phyloP scores from a whole-genome alignment of 1,140 invertebrate species.

The Lanistes nyassanus region DNA sequence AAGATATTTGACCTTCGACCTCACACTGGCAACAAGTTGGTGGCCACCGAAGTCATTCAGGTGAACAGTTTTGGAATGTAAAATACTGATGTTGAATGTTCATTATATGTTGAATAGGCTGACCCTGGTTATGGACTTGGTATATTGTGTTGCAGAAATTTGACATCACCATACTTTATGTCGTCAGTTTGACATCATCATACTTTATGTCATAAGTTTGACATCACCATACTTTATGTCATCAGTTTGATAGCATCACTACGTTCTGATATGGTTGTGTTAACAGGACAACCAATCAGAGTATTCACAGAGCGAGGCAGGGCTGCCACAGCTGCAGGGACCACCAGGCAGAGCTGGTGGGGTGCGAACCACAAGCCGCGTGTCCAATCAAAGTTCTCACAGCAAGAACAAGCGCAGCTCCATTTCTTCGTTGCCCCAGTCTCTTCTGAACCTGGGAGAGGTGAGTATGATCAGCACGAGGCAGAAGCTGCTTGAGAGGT shows the following conservation, averaged over 20 bases:
- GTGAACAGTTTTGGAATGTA: background rate
- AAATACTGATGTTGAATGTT: constrained; percentile 4
- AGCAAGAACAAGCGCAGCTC: constrained; percentile 60
- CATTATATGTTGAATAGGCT: too few species aligned
- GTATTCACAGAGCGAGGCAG: constrained; percentile 53
- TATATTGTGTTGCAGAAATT: too few species aligned
- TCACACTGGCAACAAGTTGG: constrained; percentile 46
- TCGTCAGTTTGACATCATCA: too few species aligned
- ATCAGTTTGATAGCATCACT: too few species aligned
- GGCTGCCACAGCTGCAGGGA: constrained; percentile 35
- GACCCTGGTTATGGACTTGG: too few species aligned
- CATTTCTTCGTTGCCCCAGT: constrained; percentile 61
- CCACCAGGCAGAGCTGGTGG: constrained; percentile 38
- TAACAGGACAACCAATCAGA: constrained; percentile 58
- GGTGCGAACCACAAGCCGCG: constrained; percentile 54
- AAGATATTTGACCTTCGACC: constrained; percentile 62
- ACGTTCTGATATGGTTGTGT: background rate
- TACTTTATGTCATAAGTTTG: too few species aligned
- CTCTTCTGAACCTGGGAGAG: constrained; percentile 61
- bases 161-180: too few species aligned
- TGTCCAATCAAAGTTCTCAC: constrained; percentile 60
- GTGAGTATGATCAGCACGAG: constrained; percentile 47
- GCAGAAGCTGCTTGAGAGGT: too few species aligned
- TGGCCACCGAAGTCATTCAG: constrained; percentile 22
- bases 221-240: too few species aligned